Base-by-base conservation (phyloP, 2,797 vertebrate genomes). In the Paratrypauchen microcephalus region DNA sequence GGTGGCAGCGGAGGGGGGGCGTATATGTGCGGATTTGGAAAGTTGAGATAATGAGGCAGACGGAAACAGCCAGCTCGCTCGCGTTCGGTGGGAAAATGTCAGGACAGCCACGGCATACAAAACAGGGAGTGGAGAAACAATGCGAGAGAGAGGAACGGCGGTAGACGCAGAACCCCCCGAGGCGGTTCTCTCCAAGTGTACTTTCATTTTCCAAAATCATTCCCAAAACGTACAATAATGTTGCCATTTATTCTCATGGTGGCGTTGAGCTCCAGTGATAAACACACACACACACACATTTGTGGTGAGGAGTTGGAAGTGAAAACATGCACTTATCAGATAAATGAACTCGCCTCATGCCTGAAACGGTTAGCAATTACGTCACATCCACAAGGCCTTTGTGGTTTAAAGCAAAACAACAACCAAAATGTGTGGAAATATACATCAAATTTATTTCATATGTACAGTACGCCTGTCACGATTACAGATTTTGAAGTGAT, bases 181-280 rank as follows among this genome's bases (percentile, higher is more conserved):
- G 82, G 39, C 21, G 16, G 24, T 76, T 68, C 69, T 81, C 74
- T 76, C 67, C n/a, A 26, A 77, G 74, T 74, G 66, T n/a, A 62
- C 67, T 66, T 68, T 56, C 71, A 78, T 84, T 85, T 81, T 76
- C 69, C 75, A 77, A 78, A 83, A 82, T 70, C 78, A 69, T 70
- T 79, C 74, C 68, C 72, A 30, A 71, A 87, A 84, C 79, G 73
- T 74, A 65, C 80, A 87, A 86, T 83, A 76, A 82, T 78, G 79
- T 75, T 61, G 70, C 70, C 71, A 69, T 88, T 87, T 81, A 83
- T 60, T 75, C 66, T 78, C 66, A 0, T 9, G 77, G 71, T 58
- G 13, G 71, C 56, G 13, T 41, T 19, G 45, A 63, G 77, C 41
- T 57, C 66, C 76, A 62, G 54, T 65, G 56, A 79, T 39, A 30